A percentile compares a stretch with the other conserved stretches of the same genome.
These are phyloP conservation scores for Trogon melanurus DNA, from an alignment of 2,113 vertebrate species.

Conservation along the genomic window DNA sequence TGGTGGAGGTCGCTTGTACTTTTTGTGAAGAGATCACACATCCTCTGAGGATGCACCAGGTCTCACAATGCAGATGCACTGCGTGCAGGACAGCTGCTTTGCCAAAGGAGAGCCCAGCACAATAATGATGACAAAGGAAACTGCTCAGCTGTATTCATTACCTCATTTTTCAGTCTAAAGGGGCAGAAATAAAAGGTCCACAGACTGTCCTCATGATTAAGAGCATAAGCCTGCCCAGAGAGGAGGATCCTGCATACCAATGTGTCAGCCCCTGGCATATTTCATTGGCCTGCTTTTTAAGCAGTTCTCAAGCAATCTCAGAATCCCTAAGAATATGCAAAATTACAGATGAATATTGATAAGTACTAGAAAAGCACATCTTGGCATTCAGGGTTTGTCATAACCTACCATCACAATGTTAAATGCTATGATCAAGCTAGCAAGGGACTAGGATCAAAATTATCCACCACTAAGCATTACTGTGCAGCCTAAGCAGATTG, in stretches of 20 bases:
- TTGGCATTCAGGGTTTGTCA: background rate
- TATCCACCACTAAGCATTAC: background rate
- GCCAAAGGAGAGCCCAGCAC: background rate
- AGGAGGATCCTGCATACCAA: background rate
- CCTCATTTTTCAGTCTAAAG: background rate
- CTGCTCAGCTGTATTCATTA: background rate
- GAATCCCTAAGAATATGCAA: background rate
- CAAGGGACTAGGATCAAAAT: background rate
- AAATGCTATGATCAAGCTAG: background rate
- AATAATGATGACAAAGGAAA: background rate
- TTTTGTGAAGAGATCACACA: background rate
- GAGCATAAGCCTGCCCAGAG: background rate
- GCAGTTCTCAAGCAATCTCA: background rate
- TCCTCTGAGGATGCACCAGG: background rate
- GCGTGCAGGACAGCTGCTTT: background rate
- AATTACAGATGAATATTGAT: slow-evolving; percentile 34
- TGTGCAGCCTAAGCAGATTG: background rate
- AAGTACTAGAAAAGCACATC: background rate
- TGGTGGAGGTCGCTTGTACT: background rate
- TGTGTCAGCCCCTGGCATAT: background rate
- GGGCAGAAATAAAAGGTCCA: background rate
- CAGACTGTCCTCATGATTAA: background rate
- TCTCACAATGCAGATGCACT: background rate
- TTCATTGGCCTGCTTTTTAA: background rate
- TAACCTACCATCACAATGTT: background rate